Base-by-base conservation (phyloP, 92 coral and sea anemone species). In the Paragorgia papillata region DNA sequence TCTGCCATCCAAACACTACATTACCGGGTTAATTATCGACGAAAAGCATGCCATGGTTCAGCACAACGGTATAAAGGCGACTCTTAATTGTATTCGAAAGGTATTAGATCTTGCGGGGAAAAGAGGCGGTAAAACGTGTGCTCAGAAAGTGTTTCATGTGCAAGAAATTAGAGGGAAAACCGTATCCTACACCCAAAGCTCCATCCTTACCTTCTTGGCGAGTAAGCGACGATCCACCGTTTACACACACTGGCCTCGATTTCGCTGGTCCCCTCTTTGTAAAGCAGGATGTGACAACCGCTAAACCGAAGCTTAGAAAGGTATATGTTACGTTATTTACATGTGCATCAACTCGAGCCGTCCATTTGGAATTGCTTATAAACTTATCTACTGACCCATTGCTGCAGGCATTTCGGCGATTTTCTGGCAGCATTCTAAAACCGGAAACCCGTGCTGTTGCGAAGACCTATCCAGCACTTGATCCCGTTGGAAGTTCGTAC, bases 41-140 rank as follows among this genome's bases (percentile, higher is more conserved):
- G 81, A 51, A 31, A 68, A 46, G 4, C 85, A 73, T 55, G 22
- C 14, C 10, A 50, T 30, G 53, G 84, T 66, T 19, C 64, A 79
- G 22, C 84, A 85, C 58, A 85, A 49, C 46, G 82, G 89, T 34
- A 71, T 85, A 31, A 80, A 57, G 43, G 85, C 69, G 49, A 85
- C 89, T 32, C 76, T 84, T 28, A 77, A 56, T 53, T 64, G 73
- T 31, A 32, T 69, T 10, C 80, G 55, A 67, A 71, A 66, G 64
- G 46, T 77, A 83, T 61, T 84, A 83, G 82, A 60, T 84, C 44
- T 75, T 71, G 7, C 53, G 54, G 43, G 80, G 80, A 59, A 71
- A 80, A 43, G 81, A 79, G 51, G 66, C 59, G 30, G 60, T 85
- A 13, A 62, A 66, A 64, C 75, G 43, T 29, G 74, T 85, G 28